These are phyloP conservation scores for Pachymerium ferrugineum DNA, from an alignment of 2,888 invertebrate genomes.

Conservation along the genomic window DNA sequence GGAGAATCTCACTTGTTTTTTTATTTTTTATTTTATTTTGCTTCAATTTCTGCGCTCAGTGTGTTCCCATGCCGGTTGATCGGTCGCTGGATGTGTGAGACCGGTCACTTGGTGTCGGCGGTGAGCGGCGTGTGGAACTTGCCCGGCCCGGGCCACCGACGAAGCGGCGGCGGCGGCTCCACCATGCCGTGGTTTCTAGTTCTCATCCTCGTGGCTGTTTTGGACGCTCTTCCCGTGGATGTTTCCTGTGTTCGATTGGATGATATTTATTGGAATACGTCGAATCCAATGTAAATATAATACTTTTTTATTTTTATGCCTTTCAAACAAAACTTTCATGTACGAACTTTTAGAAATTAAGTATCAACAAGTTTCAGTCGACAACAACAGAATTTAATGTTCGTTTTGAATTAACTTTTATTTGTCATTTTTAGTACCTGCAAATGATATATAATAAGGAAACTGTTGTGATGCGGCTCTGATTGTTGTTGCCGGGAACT, in stretches of 20 bases:
- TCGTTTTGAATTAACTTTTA: too few relatives aligned
- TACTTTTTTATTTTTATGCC: neutral
- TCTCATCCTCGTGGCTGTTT: conserved; percentile 52
- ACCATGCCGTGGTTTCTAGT: conserved; percentile 54
- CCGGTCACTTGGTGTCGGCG: conserved; percentile 9
- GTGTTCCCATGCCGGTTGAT: conserved; percentile 6
- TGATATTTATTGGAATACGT: conserved; percentile 56
- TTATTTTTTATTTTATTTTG: neutral
- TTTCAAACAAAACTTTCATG: too few relatives aligned
- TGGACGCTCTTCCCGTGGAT: conserved; percentile 54
- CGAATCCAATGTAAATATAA: conserved; percentile 55
- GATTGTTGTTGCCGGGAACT: too few relatives aligned
- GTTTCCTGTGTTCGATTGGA: conserved; percentile 52
- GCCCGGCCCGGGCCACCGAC: conserved; percentile 13
- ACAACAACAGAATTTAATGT: too few relatives aligned
- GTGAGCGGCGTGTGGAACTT: conserved; percentile 5
- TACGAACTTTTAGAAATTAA: too few relatives aligned
- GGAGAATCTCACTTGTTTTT: neutral
- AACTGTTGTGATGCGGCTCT: too few relatives aligned
- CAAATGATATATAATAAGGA: too few relatives aligned
- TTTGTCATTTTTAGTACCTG: too few relatives aligned
- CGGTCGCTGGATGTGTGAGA: conserved; percentile 13
- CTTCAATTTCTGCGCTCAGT: neutral
- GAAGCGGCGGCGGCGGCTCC: conserved; percentile 17
- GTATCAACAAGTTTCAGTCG: too few relatives aligned